Evolutionary conservation across 2,797 vertebrate genomes (phyloP).

Genomic region (Brachyalestes nurse): DNA sequence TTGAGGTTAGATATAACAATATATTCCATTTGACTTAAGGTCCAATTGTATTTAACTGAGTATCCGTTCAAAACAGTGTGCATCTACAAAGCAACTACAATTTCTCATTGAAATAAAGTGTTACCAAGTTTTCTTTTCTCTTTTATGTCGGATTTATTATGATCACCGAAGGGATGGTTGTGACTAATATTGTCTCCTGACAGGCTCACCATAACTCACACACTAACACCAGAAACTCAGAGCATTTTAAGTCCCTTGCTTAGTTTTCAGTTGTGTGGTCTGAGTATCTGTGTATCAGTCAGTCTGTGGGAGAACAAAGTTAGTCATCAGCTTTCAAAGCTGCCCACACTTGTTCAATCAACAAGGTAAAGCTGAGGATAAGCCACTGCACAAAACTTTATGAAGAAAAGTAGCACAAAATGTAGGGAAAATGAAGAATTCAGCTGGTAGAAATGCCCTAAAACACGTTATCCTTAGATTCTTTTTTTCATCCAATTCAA

Average conservation of each 20-base stretch:
- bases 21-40: too few relatives aligned
- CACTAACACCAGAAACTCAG: neutral
- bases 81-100: too few relatives aligned
- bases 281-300: conserved; percentile 34
- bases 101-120: too few relatives aligned
- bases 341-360: conserved; percentile 59
- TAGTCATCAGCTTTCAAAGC: conserved; percentile 73
- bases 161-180: neutral
- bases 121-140: neutral
- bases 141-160: neutral
- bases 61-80: too few relatives aligned
- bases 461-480: neutral
- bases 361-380: conserved; percentile 14
- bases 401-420: neutral
- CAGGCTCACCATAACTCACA: conserved; percentile 2
- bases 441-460: neutral
- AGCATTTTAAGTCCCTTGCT: neutral
- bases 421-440: neutral
- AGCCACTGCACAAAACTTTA: neutral
- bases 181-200: conserved; percentile 7
- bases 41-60: too few relatives aligned
- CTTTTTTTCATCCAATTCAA: neutral
- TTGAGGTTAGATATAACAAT: too few relatives aligned
- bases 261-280: conserved; percentile 19
- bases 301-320: conserved; percentile 62